Evolutionary conservation across 2,113 vertebrate genomes (phyloP).

Genomic region (Halichoerus grypus): DNA sequence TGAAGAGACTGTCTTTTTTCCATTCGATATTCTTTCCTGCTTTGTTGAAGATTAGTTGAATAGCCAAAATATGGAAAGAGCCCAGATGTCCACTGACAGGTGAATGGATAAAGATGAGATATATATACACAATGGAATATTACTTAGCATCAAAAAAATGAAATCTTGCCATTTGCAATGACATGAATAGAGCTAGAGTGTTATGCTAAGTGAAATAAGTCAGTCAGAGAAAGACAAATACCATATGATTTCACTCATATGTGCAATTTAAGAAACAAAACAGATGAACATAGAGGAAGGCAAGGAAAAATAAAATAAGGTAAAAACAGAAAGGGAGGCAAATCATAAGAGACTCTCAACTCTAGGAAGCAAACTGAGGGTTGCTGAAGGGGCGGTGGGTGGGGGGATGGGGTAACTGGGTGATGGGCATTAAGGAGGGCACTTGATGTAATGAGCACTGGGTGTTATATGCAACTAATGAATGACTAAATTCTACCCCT

Average conservation of each 20-base stretch:
- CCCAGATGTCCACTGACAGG: neutral
- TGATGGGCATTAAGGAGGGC: neutral
- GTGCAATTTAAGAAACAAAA: neutral
- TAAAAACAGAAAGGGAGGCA: neutral
- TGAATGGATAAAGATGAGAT: neutral
- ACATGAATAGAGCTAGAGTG: neutral
- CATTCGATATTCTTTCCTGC: neutral
- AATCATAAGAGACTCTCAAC: neutral
- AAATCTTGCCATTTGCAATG: neutral
- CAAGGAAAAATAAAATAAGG: neutral
- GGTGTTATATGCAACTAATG: neutral
- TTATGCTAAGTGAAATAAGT: neutral
- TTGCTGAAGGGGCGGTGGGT: neutral
- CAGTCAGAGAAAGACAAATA: neutral
- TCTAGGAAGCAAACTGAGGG: neutral
- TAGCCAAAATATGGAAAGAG: neutral
- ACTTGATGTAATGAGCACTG: neutral
- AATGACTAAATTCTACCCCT: neutral
- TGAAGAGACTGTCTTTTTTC: neutral
- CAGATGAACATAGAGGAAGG: neutral
- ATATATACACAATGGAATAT: neutral
- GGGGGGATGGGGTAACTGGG: neutral
- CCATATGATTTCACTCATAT: neutral
- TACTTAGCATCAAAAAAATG: neutral
- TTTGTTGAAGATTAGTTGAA: neutral